Base-by-base conservation (phyloP, 2,888 invertebrate species). In the Plebejus melissa region DNA sequence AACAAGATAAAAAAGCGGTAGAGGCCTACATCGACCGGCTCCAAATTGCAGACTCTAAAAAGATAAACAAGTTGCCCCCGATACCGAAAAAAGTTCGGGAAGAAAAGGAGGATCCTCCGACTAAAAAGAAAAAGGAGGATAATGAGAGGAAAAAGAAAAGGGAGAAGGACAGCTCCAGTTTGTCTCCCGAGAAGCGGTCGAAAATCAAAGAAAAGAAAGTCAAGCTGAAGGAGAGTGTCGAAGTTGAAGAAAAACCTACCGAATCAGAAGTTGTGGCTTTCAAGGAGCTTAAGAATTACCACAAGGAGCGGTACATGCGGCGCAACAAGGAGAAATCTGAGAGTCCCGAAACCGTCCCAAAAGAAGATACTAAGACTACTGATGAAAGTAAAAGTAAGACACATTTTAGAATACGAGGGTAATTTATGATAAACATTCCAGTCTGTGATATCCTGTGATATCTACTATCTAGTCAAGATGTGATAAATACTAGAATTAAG, bases 281-380 rank as follows among this genome's bases (percentile, higher is more conserved):
- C 87, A 95, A 95, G 85, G 95, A 94, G 82, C 88, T 94, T 65
- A 94, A 94, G 83, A 93, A 91, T 79, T 94, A 93, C 80, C 89
- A 93, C 84, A 94, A 94, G 88, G 94, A 94, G 82, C 93, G 95
- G 76, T 96, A 96, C 90, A 94, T 96, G 85, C 91, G 96, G 76
- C 93, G 96, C 76, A 96, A 96, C 86, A 91, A 94, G 79, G 94
- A 95, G 79, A 93, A 91, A 80, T 95, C 94, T 41, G 92, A 94
- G 82, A 96, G 95, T 86, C 95, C 94, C 50, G 94, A 94, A 80
- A 86, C 80, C 57, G 79, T 79, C 41, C 82, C 79, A 46, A 79
- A 75, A 69, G 79, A 78, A 70, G 79, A 77, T 2, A 77, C 41
- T 58, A 79, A 77, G 74, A 79, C 80, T 41, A 36, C 79, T 76